These are phyloP conservation scores for Phyllostomus discolor DNA, from an alignment of 2,113 vertebrate genomes.

Conservation along the genomic window DNA sequence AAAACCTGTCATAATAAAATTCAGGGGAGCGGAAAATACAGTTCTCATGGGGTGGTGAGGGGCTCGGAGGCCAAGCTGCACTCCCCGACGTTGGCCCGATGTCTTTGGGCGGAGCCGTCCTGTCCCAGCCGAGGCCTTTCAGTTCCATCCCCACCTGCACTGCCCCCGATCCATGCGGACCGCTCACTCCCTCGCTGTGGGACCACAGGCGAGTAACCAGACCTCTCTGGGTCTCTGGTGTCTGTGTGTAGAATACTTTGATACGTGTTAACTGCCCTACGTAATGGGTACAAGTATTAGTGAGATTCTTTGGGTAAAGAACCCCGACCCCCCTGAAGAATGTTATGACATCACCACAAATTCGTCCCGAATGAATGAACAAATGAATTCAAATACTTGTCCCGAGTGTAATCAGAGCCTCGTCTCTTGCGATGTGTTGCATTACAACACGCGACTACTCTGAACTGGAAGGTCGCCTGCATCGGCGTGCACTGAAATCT, in stretches of 20 bases:
- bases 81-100: background rate
- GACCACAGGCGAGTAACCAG: background rate
- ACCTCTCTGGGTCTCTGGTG: constrained; percentile 6
- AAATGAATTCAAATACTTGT: background rate
- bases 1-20: constrained; percentile 64
- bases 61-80: background rate
- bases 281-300: background rate
- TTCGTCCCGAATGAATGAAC: background rate
- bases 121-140: constrained; percentile 41
- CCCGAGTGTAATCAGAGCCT: background rate
- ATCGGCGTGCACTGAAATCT: background rate
- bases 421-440: background rate
- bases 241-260: background rate
- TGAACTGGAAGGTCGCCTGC: background rate
- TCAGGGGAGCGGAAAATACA: constrained; percentile 63
- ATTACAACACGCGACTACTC: background rate
- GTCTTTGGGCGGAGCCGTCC: constrained; percentile 12
- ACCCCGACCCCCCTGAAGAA: background rate
- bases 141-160: constrained; percentile 9
- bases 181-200: background rate
- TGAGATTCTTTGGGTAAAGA: constrained; percentile 34
- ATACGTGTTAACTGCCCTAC: background rate
- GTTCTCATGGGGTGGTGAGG: constrained; percentile 52
- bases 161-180: background rate
- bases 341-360: background rate